Base-by-base conservation (phyloP, 2,113 vertebrate species). In the Muscicapa adusta region DNA sequence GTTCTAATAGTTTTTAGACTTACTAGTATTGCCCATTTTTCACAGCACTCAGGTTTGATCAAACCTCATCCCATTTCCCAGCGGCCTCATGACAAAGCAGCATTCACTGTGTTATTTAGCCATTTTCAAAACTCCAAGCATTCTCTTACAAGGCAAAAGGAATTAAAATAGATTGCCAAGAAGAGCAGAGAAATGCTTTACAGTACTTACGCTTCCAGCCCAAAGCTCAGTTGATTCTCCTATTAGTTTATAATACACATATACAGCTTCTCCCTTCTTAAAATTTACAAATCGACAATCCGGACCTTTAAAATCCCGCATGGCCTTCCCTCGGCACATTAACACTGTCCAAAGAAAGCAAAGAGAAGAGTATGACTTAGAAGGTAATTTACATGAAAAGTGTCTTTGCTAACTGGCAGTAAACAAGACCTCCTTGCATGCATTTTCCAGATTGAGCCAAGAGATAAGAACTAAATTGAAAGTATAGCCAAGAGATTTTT, bases 261-360 rank as follows among this genome's bases (percentile, higher is more conserved):
- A 99, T 22, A 99, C 95, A 0, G 98, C 97, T 97, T 99, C 99
- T 74, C 98, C 99, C 96, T 98, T 98, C 97, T 99, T 99, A 94
- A 99, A 98, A 90, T 98, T 98, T 93, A 99, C 97, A 94, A 99
- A 99, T 20, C 99, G 98, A 94, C 99, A 99, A 61, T 99, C 99
- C 0, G 99, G 99, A 73, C 98, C 99, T 8, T 94, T 96, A 95
- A 99, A 99, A 96, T 99, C 99, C 84, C 89, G 88, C 8, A 97
- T 75, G 22, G 99, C 99, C 96, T 99, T 99, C 56, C 98, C 99
- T 45, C 98, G 97, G 96, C 98, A 98, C 93, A 99, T 98, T 53
- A 99, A 95, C 99, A 99, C 99, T 99, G 96, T 47, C 61, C 42
- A 85, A 58, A 89, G 29, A 94, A 57, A 88, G 78, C 11, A 92